These are phyloP conservation scores for Bursaphelenchus okinawaensis DNA, from an alignment of 2,888 invertebrate genomes.

Conservation along the genomic window DNA sequence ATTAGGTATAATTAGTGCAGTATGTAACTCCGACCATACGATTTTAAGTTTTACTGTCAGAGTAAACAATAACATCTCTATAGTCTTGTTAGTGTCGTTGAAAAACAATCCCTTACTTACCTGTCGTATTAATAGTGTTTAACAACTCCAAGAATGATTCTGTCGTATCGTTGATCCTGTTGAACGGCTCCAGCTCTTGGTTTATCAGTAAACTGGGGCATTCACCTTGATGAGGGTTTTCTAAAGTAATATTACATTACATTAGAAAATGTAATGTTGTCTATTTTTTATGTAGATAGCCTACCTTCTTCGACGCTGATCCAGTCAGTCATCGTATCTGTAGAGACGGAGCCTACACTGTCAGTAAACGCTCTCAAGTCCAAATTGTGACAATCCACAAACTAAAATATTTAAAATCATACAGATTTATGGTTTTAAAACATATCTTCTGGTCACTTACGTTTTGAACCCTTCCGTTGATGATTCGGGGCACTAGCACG, in stretches of 20 bases:
- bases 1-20: too few relatives aligned
- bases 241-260: neutral
- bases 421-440: neutral
- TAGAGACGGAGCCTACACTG: neutral
- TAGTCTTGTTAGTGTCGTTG: too few relatives aligned
- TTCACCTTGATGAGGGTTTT: neutral
- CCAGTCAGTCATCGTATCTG: slow-evolving; percentile 8
- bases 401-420: neutral
- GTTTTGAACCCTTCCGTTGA: neutral
- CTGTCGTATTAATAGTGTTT: neutral
- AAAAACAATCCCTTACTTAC: too few relatives aligned
- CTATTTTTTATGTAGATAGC: neutral
- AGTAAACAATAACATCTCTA: too few relatives aligned
- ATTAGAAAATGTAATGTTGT: neutral
- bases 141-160: neutral
- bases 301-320: slow-evolving; percentile 1
- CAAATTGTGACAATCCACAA: neutral
- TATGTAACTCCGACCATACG: too few relatives aligned
- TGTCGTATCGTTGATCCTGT: neutral
- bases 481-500: neutral
- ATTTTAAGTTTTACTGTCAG: too few relatives aligned
- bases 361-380: neutral
- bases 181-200: neutral
- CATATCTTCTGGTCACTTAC: too few relatives aligned
- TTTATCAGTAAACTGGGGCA: neutral